Base-by-base conservation (phyloP, 2,888 invertebrate species). In the Smittia aterrima region DNA sequence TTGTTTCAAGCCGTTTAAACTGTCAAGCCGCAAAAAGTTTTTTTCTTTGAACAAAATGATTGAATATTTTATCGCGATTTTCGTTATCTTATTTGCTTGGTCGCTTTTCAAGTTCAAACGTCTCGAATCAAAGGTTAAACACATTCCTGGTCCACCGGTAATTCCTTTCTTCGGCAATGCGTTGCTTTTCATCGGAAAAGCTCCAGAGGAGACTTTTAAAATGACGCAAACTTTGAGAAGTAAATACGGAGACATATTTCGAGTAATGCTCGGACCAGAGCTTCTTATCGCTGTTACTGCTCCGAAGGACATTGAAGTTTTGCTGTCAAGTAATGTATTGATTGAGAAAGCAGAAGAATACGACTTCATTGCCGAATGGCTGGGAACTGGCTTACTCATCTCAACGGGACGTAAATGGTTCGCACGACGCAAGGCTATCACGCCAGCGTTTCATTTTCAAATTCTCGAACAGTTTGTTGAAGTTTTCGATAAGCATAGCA, bases 381-480 rank as follows among this genome's bases (percentile, higher is more conserved):
- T 70, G n/a, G 71, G 62, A 20, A 64, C 58, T 24, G 88, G 88
- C 0, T 82, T 88, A 0, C 82, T 88, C 0, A 85, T 86, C 1
- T 85, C 87, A 22, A 79, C 77, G 9, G 78, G 78, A 66, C 24
- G 78, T 1, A 86, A 85, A 82, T 91, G 91, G 91, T 85, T 85
- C 77, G 82, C 83, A 1, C 85, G 89, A 11, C 84, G 92, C 27
- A 91, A 90, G 81, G 85, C 90, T 76, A 82, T 92, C 73, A 92
- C 92, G 0, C 92, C 92, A 1, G 88, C 92, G 0, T 93, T 92
- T 80, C 93, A 93, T 81, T 92, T 92, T 80, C 89, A 89, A 79
- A 91, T 92, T 74, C 82, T 93, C 40, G 88, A 90, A 78, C 86
- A 89, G 77, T 92, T 90, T 79, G 81, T 90, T n/a, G 87, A 87